Base-by-base conservation (phyloP, 2,113 vertebrate species). In the Tretioscincus oriximinensis region DNA sequence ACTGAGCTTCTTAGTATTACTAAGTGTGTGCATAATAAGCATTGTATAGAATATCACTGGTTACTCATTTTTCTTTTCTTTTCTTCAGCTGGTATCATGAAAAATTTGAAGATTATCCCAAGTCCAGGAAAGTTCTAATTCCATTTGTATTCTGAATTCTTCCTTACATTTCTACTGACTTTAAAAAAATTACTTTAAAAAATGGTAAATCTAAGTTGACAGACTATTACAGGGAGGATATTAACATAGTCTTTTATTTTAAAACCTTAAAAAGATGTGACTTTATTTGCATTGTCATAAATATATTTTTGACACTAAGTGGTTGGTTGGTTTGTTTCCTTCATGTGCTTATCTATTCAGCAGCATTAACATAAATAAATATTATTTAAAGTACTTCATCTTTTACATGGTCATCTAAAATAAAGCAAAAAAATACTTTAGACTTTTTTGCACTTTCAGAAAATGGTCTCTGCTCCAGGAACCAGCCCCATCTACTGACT, bases 101-200 rank as follows among this genome's bases (percentile, higher is more conserved):
- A 28, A 99, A 98, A 91, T 99, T 99, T 92, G 96, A 99, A 93
- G 95, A 98, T 88, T 99, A 99, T 82, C 98, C 98, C 0, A 97
- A 96, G 88, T 85, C 71, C 49, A 96, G 98, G 85, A 99, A 97
- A 93, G 95, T 95, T 26, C 61, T 99, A 65, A 95, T 99, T 85
- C 98, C 98, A 0, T 98, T 97, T 94, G 28, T 99, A 26, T 92
- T 95, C 82, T 99, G 91, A 95, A 82, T 26, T 68, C 2, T 73
- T 54, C n/a, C 75, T 83, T 73, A 51, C 28, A 29, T 68, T 66
- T 18, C 11, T 26, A 20, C 28, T n/a, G 22, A 24, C n/a, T 74
- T 22, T 73, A 11, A 70, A 75, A n/a, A 10, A 65, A 84, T 68
- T 24, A 28, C 75, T 77, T 5, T 68, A 12, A 7, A 45, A n/a